Evolutionary conservation across 2,797 vertebrate species (phyloP), one percentile per base, ranked within the genome.

Genomic region (Chelon auratus): DNA sequence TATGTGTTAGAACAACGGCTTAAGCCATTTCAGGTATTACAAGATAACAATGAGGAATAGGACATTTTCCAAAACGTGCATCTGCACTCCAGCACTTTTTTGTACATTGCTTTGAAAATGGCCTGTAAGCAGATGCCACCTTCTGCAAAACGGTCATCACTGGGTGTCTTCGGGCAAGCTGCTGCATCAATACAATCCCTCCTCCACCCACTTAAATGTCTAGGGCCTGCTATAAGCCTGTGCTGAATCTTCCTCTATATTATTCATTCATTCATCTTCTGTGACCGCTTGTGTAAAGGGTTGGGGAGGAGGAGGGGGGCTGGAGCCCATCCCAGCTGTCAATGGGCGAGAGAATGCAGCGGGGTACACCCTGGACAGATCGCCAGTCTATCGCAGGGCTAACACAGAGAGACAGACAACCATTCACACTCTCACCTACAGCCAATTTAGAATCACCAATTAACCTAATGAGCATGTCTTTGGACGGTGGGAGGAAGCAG

Each of bases 91-190:
- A 14, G 43, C 5, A 9, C 12, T 62, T 61, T 61, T 68, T 48
- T 26, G 18, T 45, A 55, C 9, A 14, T 24, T 62, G 14, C 18
- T 66, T 70, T 53, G 57, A 12, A 57, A 75, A 71, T 42, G 18
- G 15, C 37, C 68, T 79, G 40, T 63, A 51, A 66, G 42, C 37
- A 65, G 56, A 59, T 45, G 52, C 51, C 57, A 73, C 43, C 62
- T 58, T 18, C 67, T 62, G 48, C 45, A 56, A 50, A 58, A 64
- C 53, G 58, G 68, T 63, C 68, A 76, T 4, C 42, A 43, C 48
- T 68, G 20, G 18, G 37, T 62, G 62, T 59, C 18, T 47, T 20
- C 52, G 62, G 61, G 14, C 26, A 54, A 22, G 18, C 62, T 55
- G 51, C 33, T 72, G 59, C 43, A 58, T 72, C 20, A 37, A 18